A percentile compares a stretch with the other conserved stretches of the same genome.
These are phyloP conservation scores for Lasiurus borealis DNA, from an alignment of 2,113 vertebrate species.

Conservation along the genomic window DNA sequence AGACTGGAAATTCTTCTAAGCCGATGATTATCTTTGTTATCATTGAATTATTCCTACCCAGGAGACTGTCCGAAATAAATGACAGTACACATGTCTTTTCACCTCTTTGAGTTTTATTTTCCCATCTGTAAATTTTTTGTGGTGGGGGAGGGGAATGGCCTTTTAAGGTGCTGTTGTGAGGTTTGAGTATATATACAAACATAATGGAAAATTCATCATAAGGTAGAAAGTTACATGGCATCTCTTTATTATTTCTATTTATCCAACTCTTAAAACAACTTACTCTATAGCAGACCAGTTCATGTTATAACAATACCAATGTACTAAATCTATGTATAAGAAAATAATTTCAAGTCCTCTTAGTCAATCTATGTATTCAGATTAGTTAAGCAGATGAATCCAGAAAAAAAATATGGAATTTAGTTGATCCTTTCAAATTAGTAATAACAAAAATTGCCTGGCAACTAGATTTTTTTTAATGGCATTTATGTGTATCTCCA, in stretches of 20 bases:
- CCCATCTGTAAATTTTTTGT: background rate
- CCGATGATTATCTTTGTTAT: background rate
- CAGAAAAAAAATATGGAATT: background rate
- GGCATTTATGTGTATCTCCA: background rate
- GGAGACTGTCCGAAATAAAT: background rate
- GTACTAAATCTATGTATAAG: background rate
- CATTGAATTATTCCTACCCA: background rate
- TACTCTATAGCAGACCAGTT: background rate
- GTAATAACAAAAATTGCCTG: background rate
- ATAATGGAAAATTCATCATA: background rate
- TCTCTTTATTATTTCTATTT: background rate
- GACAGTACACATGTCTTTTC: background rate
- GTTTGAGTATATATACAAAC: background rate
- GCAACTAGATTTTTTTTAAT: background rate
- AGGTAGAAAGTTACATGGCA: background rate
- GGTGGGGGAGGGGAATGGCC: background rate
- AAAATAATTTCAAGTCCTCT: background rate
- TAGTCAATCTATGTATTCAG: background rate
- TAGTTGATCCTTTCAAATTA: background rate
- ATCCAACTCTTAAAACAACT: slow-evolving; percentile 21
- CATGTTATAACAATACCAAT: background rate
- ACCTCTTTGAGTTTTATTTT: slow-evolving; percentile 19
- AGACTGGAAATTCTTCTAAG: background rate
- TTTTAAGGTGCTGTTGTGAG: background rate
- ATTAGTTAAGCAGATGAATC: background rate